Evolutionary conservation across 2,888 invertebrate species (phyloP).

Genomic region (Oligia latruncula): DNA sequence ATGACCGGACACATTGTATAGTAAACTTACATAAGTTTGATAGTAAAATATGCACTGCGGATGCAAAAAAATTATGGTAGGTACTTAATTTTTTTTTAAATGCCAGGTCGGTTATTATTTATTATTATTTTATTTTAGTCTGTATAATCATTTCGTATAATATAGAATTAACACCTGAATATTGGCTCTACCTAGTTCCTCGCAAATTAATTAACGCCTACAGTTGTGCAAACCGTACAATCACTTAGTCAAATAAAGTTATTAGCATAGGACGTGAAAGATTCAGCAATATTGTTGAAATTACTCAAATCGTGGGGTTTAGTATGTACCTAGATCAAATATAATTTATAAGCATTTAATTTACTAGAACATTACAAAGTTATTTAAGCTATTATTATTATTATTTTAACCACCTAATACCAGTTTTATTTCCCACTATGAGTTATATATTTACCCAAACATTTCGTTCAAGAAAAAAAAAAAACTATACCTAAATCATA

Average conservation of each 20-base stretch:
- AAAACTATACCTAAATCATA: neutral
- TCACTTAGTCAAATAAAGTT: conserved; percentile 14
- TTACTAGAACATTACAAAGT: neutral
- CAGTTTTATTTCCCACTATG: neutral
- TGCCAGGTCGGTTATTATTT: no score
- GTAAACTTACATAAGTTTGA: neutral
- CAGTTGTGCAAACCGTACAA: conserved; percentile 14
- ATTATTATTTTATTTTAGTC: no score
- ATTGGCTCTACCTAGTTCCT: neutral
- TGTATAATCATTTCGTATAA: no score
- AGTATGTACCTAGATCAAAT: neutral
- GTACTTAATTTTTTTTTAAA: no score
- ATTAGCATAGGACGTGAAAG: conserved; percentile 14
- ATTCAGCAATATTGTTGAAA: conserved; percentile 19
- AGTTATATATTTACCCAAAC: neutral
- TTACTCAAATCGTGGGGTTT: neutral
- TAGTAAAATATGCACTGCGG: no score
- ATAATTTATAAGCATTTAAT: neutral
- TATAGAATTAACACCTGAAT: conserved; percentile 17
- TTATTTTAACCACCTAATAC: neutral
- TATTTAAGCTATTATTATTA: neutral
- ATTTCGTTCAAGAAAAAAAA: neutral
- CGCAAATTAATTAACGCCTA: conserved; percentile 26
- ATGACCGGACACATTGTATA: no score
- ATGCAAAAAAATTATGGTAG: neutral